Conservation (phyloP, 2,113 vertebrate species). For the Myocastor coypus region DNA sequence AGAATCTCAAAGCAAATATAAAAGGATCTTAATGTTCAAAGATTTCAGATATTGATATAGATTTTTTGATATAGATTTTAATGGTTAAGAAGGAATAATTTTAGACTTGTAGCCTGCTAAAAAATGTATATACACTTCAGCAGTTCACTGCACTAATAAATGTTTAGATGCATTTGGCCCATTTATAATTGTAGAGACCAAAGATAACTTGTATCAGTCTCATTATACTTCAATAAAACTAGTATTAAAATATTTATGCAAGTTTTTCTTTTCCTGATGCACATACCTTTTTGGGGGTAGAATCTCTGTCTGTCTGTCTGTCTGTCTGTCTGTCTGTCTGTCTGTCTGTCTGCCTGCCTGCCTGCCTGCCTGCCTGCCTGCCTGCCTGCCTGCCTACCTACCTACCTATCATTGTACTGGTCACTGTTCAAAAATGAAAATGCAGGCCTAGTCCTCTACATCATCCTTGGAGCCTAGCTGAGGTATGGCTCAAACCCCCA, state of each 20-base stretch:
- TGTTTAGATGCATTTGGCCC: not conserved
- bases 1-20: conserved; percentile 42
- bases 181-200: not conserved
- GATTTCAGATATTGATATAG: not conserved
- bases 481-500: no score
- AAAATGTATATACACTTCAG: not conserved
- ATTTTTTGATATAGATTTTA: no score
- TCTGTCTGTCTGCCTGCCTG: no score
- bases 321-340: not conserved
- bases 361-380: no score
- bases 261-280: not conserved
- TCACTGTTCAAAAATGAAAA: not conserved
- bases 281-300: not conserved
- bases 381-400: no score
- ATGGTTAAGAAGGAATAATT: conserved; percentile 1
- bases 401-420: not conserved
- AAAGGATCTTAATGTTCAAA: not conserved
- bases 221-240: not conserved
- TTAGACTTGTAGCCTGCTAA: not conserved
- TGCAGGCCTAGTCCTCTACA: no score
- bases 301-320: not conserved
- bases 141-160: not conserved
- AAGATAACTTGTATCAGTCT: not conserved
- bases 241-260: not conserved
- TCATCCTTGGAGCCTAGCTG: no score